Percentiles rank a stretch among this genome's conserved stretches.
phyloP scores from a whole-genome alignment of 2,888 invertebrate genomes.

The Andrena chrysosceles region DNA sequence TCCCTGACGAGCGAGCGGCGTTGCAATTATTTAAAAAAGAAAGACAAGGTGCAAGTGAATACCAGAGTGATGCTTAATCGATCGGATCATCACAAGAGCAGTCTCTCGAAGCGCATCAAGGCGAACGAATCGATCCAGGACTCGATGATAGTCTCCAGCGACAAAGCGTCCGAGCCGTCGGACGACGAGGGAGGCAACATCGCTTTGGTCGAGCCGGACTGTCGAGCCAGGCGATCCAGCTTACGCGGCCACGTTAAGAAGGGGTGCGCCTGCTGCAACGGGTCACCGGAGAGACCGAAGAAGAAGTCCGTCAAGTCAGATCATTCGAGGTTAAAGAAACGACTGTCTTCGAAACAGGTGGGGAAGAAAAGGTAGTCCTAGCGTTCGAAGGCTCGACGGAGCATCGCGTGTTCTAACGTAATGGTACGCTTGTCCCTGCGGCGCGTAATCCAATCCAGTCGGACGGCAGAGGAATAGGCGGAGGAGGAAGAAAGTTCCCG shows the following conservation, averaged over 20 bases:
- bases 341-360: constrained; percentile 77
- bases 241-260: constrained; percentile 87
- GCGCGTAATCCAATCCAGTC: constrained; percentile 3
- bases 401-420: constrained; percentile 50
- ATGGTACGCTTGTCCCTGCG: constrained; percentile 34
- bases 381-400: constrained; percentile 71
- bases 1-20: constrained; percentile 70
- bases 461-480: background rate
- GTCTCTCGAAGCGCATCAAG: constrained; percentile 76
- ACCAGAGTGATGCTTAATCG: constrained; percentile 80
- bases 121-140: constrained; percentile 74
- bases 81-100: constrained; percentile 75
- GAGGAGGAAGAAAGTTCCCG: constrained; percentile 17
- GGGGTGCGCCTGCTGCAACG: constrained; percentile 88
- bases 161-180: constrained; percentile 79
- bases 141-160: constrained; percentile 74
- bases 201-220: constrained; percentile 76
- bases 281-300: constrained; percentile 86
- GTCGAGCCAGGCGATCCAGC: constrained; percentile 83
- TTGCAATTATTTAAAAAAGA: constrained; percentile 77
- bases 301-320: constrained; percentile 84
- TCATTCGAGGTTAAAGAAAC: constrained; percentile 79
- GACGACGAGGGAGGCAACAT: constrained; percentile 80
- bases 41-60: constrained; percentile 79
- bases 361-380: constrained; percentile 84